Evolutionary conservation across 1,140 invertebrate species (phyloP).

Genomic region (Megalonaias nervosa): DNA sequence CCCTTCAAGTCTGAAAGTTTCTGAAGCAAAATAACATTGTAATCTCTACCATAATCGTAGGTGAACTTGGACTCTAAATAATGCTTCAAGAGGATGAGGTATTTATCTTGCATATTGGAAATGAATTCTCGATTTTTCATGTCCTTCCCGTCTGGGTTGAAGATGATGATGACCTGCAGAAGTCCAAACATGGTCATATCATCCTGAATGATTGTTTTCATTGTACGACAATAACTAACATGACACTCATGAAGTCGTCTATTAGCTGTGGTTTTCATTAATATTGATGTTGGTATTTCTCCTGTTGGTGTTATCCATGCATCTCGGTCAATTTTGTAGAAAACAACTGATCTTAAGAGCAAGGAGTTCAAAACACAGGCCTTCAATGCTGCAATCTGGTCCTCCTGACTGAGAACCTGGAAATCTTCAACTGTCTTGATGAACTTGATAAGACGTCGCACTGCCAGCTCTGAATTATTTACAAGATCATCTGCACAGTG

Average conservation of each 20-base stretch:
- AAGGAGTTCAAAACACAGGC: conserved; percentile 58
- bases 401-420: conserved; percentile 50
- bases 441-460: conserved; percentile 61
- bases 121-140: conserved; percentile 85
- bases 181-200: conserved; percentile 83
- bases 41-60: conserved; percentile 49
- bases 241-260: conserved; percentile 65
- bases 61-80: conserved; percentile 88
- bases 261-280: conserved; percentile 65
- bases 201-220: conserved; percentile 63
- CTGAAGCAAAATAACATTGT: conserved; percentile 80
- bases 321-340: conserved; percentile 60
- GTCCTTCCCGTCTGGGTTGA: conserved; percentile 85
- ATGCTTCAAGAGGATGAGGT: conserved; percentile 89
- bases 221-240: conserved; percentile 59
- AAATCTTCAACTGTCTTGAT: conserved; percentile 63
- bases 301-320: conserved; percentile 60
- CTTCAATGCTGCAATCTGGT: conserved; percentile 59
- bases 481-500: conserved; percentile 55
- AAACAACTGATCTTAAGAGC: conserved; percentile 57
- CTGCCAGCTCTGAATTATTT: conserved; percentile 61
- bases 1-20: conserved; percentile 89
- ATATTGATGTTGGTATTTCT: conserved; percentile 63
- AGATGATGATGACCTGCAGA: conserved; percentile 89
- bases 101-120: conserved; percentile 83